Evolutionary conservation across 2,888 invertebrate genomes (phyloP).

Genomic region (Apamea monoglypha): DNA sequence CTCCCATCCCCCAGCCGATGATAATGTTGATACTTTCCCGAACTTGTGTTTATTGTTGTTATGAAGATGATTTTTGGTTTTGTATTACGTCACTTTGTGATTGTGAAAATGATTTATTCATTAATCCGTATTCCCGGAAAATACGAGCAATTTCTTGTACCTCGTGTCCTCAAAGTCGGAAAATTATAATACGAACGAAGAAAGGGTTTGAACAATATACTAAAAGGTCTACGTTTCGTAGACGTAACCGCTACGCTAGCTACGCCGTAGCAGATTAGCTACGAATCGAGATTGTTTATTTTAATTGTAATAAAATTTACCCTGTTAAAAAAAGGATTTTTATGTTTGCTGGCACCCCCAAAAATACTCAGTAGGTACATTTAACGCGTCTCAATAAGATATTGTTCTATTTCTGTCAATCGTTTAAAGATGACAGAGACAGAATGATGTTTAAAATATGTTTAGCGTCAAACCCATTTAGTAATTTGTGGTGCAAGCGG

Average conservation of each 20-base stretch:
- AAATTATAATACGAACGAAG: background rate
- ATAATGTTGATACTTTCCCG: slow-evolving; percentile 35
- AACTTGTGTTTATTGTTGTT: slow-evolving; percentile 34
- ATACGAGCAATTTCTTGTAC: background rate
- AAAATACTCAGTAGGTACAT: background rate
- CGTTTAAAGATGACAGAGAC: background rate
- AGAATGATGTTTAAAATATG: background rate
- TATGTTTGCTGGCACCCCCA: background rate
- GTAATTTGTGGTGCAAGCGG: too few species aligned
- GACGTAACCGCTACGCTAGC: background rate
- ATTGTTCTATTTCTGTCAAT: background rate
- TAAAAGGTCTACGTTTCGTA: background rate
- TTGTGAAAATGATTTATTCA: slow-evolving; percentile 26
- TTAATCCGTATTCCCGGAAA: background rate
- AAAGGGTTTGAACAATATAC: background rate
- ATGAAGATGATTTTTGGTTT: slow-evolving; percentile 8
- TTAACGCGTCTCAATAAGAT: background rate
- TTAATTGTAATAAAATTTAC: background rate
- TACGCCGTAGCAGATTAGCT: slow-evolving; percentile 9
- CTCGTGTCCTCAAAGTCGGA: background rate
- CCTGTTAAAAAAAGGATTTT: background rate
- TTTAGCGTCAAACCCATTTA: background rate
- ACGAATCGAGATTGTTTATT: background rate
- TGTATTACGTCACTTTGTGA: background rate
- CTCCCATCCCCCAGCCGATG: background rate